Evolutionary conservation across 2,797 vertebrate genomes (phyloP).

Genomic region (Onychomys arenicola): DNA sequence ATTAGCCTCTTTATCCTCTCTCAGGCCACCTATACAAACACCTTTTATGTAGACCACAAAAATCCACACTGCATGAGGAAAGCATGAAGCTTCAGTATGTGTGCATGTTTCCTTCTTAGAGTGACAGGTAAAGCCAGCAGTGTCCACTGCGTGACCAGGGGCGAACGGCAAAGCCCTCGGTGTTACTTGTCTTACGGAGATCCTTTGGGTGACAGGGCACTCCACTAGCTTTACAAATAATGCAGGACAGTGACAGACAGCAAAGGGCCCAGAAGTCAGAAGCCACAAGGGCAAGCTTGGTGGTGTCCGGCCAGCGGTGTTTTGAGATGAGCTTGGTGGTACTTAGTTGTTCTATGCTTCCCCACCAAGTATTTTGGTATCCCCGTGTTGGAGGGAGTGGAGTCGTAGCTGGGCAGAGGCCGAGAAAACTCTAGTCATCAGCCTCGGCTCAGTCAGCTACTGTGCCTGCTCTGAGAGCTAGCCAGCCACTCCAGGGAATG

Average conservation of each 20-base stretch:
- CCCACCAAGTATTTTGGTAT: neutral
- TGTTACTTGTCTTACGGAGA: neutral
- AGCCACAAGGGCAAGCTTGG: neutral
- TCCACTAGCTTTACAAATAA: neutral
- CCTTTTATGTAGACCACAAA: neutral
- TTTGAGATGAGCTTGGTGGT: neutral
- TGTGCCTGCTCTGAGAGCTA: neutral
- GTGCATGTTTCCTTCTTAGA: neutral
- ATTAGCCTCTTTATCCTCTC: neutral
- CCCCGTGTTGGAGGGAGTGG: neutral
- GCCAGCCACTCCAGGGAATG: neutral
- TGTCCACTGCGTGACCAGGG: neutral
- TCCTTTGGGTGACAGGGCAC: neutral
- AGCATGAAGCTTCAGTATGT: neutral
- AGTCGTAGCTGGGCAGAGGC: neutral
- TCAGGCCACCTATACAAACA: neutral
- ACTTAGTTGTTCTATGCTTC: slow-evolving; percentile 15
- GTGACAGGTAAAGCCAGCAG: slow-evolving; percentile 14
- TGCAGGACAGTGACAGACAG: neutral
- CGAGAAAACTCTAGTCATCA: neutral
- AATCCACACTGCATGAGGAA: neutral
- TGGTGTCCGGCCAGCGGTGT: neutral
- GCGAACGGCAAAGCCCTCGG: neutral
- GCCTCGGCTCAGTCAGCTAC: neutral
- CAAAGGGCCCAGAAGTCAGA: neutral